Evolutionary conservation across 2,113 vertebrate genomes (phyloP), one percentile per base, ranked within the genome.

Genomic region (Anas platyrhynchos): DNA sequence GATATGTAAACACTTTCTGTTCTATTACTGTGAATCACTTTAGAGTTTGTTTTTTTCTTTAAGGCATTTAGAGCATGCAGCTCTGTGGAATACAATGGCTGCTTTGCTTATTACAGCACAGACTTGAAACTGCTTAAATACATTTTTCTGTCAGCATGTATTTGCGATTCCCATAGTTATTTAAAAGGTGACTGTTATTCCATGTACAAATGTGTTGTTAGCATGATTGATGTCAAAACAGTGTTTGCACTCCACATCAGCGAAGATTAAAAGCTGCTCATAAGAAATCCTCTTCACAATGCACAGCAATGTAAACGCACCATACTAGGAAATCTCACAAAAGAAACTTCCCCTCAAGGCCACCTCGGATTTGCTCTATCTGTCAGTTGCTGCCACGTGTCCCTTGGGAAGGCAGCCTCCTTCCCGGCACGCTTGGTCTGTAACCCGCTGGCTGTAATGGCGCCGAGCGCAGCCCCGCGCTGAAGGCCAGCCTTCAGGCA

Each of bases 1-100:
- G 90, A 72, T 66, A 88, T 44, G 88, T 84, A 93, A 96, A 91
- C 80, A 58, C 66, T 93, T 95, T 71, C 79, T 95, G 56, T 72
- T 63, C 80, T 61, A 61, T 91, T 74, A 66, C 83, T 66, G 34
- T 46, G 62, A 82, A 91, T 95, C 92, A 79, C 77, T 93, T 86
- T 56, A 62, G 89, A 84, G 44, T 72, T 74, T 82, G 32, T 58
- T 90, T 80, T 75, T 75, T 22, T n/a, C 73, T 68, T 59, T 14
- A 16, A 83, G 86, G 74, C 77, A 83, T 68, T 79, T 85, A 63
- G 84, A 91, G 84, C 71, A 73, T 16, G 66, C 78, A 74, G 81
- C 80, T 77, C 92, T 76, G 58, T 54, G 84, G 80, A 93, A 80
- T 23, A 94, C 91, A 96, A 89, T 55, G 92, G 67, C 81, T 92